Base-by-base conservation (phyloP, 1,140 invertebrate species). In the Drepana arcuata region DNA sequence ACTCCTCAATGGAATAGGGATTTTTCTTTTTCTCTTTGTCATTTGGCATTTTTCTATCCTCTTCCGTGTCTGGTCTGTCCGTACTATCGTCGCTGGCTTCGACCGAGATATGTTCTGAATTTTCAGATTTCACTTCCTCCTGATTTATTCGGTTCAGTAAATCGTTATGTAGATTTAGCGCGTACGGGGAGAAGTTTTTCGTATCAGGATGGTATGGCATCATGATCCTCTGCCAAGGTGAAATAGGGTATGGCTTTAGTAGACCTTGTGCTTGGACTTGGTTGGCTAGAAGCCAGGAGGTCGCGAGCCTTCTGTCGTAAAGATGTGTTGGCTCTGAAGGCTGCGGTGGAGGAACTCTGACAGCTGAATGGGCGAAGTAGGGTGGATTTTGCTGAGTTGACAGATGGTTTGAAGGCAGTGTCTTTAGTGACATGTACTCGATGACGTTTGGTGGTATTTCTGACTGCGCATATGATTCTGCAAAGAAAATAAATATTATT, bases 1-100 rank as follows among this genome's bases (percentile, higher is more conserved):
- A 62, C 61, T 94, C 93, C 61, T 95, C 93, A 55, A 95, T 95
- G 0, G 92, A 93, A 62, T 94, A 94, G 0, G 92, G 92, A 73
- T 93, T 94, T 29, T 88, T 88, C 67, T 93, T 93, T 50, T 87
- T 89, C 37, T 81, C 83, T 48, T 70, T 78, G 16, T 59, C 60
- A 2, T 44, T 61, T 3, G 63, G 54, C 16, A 50, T 56, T 54
- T 65, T 72, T 32, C 53, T 48, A 14, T 79, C 66, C 38, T 83
- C 87, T 13, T 88, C 87, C 12, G 83, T 69, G 26, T 88, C 87
- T 15, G 86, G 86, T 48, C 86, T 85, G 43, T 89, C 87, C 6
- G 86, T 64, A n/a, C 87, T 88, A 50, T 88, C 87, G 23, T 88
- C 87, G 34, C 87, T 88, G 1, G 86, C 84, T 31, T 84, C 84